Evolutionary conservation across 2,888 invertebrate species (phyloP).

Genomic region (Ryuthela nishihirai): DNA sequence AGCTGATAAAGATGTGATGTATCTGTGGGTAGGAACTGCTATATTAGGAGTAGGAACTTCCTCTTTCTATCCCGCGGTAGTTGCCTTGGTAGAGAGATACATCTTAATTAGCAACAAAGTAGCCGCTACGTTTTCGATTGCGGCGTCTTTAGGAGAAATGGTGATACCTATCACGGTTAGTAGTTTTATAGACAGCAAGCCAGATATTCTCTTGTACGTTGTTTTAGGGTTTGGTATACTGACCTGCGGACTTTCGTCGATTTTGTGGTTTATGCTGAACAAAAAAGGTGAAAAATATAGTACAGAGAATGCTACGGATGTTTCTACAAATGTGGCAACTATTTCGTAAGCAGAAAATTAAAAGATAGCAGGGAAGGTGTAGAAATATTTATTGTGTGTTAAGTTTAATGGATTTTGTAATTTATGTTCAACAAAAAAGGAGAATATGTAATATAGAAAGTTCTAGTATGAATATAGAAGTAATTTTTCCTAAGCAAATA

Average conservation of each 20-base stretch:
- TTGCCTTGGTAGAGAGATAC: conserved; percentile 53
- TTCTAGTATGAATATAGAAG: no score
- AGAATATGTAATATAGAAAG: no score
- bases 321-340: no score
- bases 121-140: conserved; percentile 52
- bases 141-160: conserved; percentile 53
- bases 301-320: conserved; percentile 7
- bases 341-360: no score
- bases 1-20: conserved; percentile 43
- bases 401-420: no score
- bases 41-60: conserved; percentile 53
- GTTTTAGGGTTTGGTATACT: conserved; percentile 42
- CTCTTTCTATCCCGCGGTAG: conserved; percentile 53
- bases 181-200: conserved; percentile 47
- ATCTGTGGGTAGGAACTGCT: conserved; percentile 51
- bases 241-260: conserved; percentile 7
- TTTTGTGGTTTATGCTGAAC: conserved; percentile 25
- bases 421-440: no score
- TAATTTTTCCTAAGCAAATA: no score
- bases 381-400: no score
- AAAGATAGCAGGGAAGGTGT: no score
- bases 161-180: conserved; percentile 50
- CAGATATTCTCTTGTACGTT: conserved; percentile 50
- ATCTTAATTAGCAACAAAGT: conserved; percentile 52
- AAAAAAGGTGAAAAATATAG: conserved; percentile 13